These are phyloP conservation scores for Allygus modestus DNA, from an alignment of 2,888 invertebrate genomes.

Conservation along the genomic window DNA sequence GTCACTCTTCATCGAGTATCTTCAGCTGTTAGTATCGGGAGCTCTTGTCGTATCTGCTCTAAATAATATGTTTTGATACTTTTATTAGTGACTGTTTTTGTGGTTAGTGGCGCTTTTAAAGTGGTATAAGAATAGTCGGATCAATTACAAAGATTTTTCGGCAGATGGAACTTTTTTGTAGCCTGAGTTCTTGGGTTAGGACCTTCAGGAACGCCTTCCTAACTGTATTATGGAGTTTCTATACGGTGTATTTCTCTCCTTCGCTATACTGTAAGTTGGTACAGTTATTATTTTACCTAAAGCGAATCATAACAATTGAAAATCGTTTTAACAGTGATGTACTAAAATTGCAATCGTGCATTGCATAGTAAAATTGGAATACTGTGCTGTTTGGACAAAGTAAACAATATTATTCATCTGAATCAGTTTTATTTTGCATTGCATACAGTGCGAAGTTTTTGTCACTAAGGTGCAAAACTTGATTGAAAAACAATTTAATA, in stretches of 20 bases:
- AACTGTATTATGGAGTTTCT: conserved; percentile 30
- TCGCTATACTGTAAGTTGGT: neutral
- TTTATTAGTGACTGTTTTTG: neutral
- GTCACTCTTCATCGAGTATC: neutral
- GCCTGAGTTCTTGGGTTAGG: neutral
- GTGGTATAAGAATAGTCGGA: neutral
- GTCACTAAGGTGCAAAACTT: too few relatives aligned
- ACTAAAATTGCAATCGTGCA: too few relatives aligned
- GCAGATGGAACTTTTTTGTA: conserved; percentile 38
- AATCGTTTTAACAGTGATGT: too few relatives aligned
- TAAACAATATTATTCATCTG: too few relatives aligned
- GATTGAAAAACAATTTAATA: too few relatives aligned
- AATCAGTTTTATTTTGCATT: too few relatives aligned
- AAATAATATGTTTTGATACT: neutral
- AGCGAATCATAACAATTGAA: too few relatives aligned
- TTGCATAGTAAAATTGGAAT: too few relatives aligned
- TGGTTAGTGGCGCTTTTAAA: neutral
- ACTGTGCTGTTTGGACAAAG: too few relatives aligned
- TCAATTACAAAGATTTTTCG: neutral
- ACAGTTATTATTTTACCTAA: too few relatives aligned
- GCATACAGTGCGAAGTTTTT: too few relatives aligned
- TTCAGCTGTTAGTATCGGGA: neutral
- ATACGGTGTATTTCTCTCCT: conserved; percentile 35
- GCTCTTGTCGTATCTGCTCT: neutral
- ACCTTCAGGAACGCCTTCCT: neutral